phyloP scores from a whole-genome alignment of 2,888 invertebrate genomes.

The Ophion ellenae region DNA sequence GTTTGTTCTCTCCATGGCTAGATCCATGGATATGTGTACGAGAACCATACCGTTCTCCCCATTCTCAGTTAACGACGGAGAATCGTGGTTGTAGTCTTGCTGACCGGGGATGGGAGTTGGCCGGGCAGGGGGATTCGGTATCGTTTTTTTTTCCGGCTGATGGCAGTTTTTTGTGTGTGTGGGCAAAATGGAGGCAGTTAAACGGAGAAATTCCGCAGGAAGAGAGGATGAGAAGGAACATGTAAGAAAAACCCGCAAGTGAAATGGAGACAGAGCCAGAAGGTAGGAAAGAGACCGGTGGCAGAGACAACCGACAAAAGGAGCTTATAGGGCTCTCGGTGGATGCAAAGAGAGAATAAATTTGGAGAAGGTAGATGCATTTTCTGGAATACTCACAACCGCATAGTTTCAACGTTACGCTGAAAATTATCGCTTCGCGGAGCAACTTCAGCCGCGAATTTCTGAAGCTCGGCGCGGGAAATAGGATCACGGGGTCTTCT shows the following conservation, averaged over 20 bases:
- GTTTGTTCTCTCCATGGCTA: conserved; percentile 52
- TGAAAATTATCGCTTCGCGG: background rate
- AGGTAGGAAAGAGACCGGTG: conserved; percentile 22
- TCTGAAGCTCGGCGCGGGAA: background rate
- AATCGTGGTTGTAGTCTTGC: conserved; percentile 44
- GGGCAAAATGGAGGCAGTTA: conserved; percentile 18
- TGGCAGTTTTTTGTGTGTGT: conserved; percentile 19
- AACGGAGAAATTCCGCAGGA: conserved; percentile 60
- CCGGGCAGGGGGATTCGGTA: conserved; percentile 25
- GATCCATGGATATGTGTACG: conserved; percentile 52
- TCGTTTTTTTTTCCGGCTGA: conserved; percentile 9
- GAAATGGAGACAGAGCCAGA: conserved; percentile 62
- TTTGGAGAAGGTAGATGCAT: background rate
- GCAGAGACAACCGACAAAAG: conserved; percentile 24
- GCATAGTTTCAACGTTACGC: background rate
- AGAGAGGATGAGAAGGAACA: conserved; percentile 69
- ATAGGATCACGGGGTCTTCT: background rate
- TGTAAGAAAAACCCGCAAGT: conserved; percentile 78
- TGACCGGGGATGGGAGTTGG: conserved; percentile 49
- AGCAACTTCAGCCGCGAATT: background rate
- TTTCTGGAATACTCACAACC: background rate
- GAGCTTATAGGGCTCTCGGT: conserved; percentile 13
- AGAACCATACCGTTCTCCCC: conserved; percentile 25
- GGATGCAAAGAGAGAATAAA: conserved; percentile 17
- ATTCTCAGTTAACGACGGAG: conserved; percentile 41